A percentile compares a stretch with the other conserved stretches of the same genome.
Conservation (phyloP, 2,888 invertebrate species). For the Erannis defoliaria region DNA sequence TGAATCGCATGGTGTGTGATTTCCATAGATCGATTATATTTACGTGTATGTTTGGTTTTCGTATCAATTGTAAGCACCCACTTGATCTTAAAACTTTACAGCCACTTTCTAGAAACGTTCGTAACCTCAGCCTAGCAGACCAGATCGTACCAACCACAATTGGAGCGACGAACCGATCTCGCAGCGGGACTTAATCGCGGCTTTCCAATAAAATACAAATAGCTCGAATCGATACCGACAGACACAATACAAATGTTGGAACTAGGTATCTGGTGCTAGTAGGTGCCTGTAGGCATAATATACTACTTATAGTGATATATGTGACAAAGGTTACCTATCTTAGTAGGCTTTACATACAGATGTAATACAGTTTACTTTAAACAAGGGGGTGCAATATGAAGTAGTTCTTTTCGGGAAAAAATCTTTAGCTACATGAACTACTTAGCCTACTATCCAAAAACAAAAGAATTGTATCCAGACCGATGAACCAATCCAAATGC, state of each 20-base stretch:
- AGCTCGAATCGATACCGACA: conserved; percentile 40
- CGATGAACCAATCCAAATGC: too few species aligned
- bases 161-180: conserved; percentile 19
- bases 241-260: conserved; percentile 18
- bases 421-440: too few species aligned
- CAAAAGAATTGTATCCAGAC: too few species aligned
- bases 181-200: conserved; percentile 12
- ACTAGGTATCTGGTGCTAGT: conserved; percentile 1
- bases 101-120: conserved; percentile 22
- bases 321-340: too few species aligned
- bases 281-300: not conserved
- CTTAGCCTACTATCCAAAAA: too few species aligned
- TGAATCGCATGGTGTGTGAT: too few species aligned
- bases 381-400: too few species aligned
- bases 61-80: not conserved
- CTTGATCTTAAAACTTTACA: conserved; percentile 11
- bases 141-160: conserved; percentile 22
- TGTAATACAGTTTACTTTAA: too few species aligned
- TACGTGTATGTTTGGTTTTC: too few species aligned
- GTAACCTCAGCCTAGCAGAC: conserved; percentile 16
- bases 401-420: too few species aligned
- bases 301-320: not conserved
- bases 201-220: conserved; percentile 34
- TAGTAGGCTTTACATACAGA: too few species aligned
- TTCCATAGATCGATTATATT: too few species aligned